Percentiles rank a stretch among this genome's conserved stretches.
These are phyloP conservation scores for Ceratosolen solmsi DNA, from an alignment of 1,140 invertebrate genomes.

Conservation along the genomic window DNA sequence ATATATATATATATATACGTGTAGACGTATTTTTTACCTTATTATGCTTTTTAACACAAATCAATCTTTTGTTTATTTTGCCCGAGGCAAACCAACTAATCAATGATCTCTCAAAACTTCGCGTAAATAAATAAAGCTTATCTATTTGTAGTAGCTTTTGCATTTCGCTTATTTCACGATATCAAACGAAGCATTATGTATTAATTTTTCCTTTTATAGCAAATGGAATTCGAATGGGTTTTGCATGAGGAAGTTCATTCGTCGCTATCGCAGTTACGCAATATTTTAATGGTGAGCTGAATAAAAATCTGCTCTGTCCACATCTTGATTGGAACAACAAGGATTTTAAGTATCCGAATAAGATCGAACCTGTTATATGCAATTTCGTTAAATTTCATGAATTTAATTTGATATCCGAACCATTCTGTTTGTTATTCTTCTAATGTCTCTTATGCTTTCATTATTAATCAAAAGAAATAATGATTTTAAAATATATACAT, in stretches of 20 bases:
- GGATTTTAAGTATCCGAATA: background rate
- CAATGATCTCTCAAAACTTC: too few relatives aligned
- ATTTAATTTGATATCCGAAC: too few relatives aligned
- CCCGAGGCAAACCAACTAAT: background rate
- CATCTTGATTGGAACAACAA: background rate
- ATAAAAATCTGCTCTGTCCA: background rate
- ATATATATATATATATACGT: too few relatives aligned
- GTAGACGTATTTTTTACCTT: too few relatives aligned
- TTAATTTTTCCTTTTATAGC: slow-evolving; percentile 78
- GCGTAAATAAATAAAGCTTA: too few relatives aligned
- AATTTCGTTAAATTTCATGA: background rate
- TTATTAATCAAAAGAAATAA: too few relatives aligned
- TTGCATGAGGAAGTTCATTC: slow-evolving; percentile 91
- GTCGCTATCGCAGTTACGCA: slow-evolving; percentile 87
- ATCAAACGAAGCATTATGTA: too few relatives aligned
- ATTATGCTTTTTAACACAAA: too few relatives aligned
- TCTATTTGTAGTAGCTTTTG: background rate
- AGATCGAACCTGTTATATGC: background rate
- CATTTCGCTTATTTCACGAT: background rate
- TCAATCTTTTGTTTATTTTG: background rate
- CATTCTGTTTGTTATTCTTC: too few relatives aligned
- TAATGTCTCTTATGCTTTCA: too few relatives aligned
- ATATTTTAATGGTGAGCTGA: slow-evolving; percentile 82
- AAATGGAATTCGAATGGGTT: slow-evolving; percentile 95
- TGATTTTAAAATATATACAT: too few relatives aligned